Evolutionary conservation across 2,888 invertebrate species (phyloP).

Genomic region (Drosophila pegasa): DNA sequence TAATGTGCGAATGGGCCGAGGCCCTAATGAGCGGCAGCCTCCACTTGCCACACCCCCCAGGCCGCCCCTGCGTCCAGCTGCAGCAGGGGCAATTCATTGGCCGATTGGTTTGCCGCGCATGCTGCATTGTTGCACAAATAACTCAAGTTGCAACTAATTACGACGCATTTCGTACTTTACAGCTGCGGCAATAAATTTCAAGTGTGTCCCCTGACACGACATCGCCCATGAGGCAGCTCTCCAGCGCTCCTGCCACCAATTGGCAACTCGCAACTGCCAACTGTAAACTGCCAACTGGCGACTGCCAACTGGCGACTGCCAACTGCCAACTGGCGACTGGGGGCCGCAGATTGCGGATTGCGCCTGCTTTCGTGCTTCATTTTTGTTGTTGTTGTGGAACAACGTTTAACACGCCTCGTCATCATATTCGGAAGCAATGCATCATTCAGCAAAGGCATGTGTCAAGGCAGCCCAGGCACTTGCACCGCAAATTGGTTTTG

Average conservation of each 20-base stretch:
- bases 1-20: constrained; percentile 70
- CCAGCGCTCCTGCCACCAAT: constrained; percentile 20
- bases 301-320: constrained; percentile 2
- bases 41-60: neutral
- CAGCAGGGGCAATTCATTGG: constrained; percentile 31
- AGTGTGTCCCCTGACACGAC: constrained; percentile 77
- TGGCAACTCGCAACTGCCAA: constrained; percentile 1
- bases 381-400: too few relatives aligned
- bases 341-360: constrained; percentile 57
- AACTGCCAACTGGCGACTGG: constrained; percentile 37
- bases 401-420: constrained; percentile 77
- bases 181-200: constrained; percentile 77
- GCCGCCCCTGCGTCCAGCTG: neutral
- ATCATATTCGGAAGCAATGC: constrained; percentile 80
- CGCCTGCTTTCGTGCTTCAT: constrained; percentile 7
- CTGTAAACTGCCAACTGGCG: neutral
- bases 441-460: constrained; percentile 69
- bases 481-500: constrained; percentile 77
- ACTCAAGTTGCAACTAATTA: constrained; percentile 81
- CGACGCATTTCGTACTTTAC: constrained; percentile 78
- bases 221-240: constrained; percentile 49
- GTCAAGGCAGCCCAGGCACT: constrained; percentile 77
- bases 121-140: constrained; percentile 79
- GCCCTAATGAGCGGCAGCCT: constrained; percentile 53
- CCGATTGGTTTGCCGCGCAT: constrained; percentile 40